These are phyloP conservation scores for Acanthosepion pharaonis DNA, from an alignment of 2,888 invertebrate species.

Conservation along the genomic window DNA sequence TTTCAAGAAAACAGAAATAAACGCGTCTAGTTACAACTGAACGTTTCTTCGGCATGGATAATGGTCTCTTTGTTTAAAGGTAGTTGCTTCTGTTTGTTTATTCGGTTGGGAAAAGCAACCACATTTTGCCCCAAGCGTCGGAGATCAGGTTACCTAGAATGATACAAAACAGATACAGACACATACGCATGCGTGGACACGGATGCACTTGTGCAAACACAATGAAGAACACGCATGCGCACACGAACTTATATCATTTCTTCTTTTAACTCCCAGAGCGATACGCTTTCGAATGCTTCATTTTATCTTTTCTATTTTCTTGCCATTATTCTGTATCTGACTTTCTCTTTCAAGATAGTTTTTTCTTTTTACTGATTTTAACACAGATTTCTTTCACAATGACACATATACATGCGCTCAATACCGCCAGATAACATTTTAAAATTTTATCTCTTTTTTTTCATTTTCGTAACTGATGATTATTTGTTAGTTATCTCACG, in stretches of 20 bases:
- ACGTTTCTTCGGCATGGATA: too few relatives aligned
- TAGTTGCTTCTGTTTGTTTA: background rate
- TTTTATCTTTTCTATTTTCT: background rate
- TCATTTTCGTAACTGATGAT: too few relatives aligned
- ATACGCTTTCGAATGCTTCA: background rate
- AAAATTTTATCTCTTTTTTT: too few relatives aligned
- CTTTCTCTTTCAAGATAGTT: background rate
- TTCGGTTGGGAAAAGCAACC: background rate
- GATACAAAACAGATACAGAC: background rate
- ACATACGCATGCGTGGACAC: background rate
- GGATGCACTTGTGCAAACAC: constrained; percentile 33
- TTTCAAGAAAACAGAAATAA: too few relatives aligned
- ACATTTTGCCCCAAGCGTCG: background rate
- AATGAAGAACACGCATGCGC: constrained; percentile 1
- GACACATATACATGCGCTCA: background rate
- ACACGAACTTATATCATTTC: background rate
- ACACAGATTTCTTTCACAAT: background rate
- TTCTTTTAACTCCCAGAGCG: background rate
- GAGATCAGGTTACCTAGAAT: background rate
- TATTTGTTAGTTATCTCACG: too few relatives aligned
- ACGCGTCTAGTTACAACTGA: too few relatives aligned
- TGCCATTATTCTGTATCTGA: background rate
- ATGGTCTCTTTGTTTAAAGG: background rate
- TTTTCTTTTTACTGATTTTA: background rate
- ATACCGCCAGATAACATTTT: too few relatives aligned